Base-by-base conservation (phyloP, 2,888 invertebrate genomes). In the Hypomecis atomaria region DNA sequence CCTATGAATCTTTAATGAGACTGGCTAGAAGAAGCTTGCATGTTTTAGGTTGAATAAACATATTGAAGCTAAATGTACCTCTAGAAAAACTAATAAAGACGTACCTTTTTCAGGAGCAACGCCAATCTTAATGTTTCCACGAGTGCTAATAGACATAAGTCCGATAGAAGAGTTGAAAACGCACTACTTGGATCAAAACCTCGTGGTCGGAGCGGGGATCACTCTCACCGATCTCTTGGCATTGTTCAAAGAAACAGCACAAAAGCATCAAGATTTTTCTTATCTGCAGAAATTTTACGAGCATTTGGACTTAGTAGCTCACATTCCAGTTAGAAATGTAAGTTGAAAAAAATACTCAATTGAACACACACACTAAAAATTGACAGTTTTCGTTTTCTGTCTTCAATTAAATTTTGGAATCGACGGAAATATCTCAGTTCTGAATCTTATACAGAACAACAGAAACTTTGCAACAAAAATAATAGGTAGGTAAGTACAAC, bases 281-380 rank as follows among this genome's bases (percentile, higher is more conserved):
- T 95, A 96, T 81, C 84, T 95, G 52, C 81, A 87, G 9, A 90
- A 93, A 61, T 81, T 96, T 43, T 94, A 93, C 34, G 90, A 94
- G 44, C 96, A 96, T 78, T 85, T 96, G 53, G 94, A 95, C 76
- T 81, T 95, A 54, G 94, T 96, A 6, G 96, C 96, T n/a, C 95
- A 95, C 82, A 94, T 95, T 56, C 94, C 96, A 11, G 94, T 97
- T 1, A 90, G 96, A 88, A 96, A 96, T 86, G 96, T 96, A 87
- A 92, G 94, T 83, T 48, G 9, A 40, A 43, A n/a, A 11, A 37
- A n/a, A 0, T 23, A 23, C 23, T 2, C 23, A 2, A 23, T n/a
- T 23, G 23, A 23, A 23, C 23, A 23, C 23, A 23, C 23, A 23
- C 23, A 23, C 23, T 23, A 23, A 23, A 23, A 23, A 23, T 23